Percentiles rank a stretch among this genome's conserved stretches.
These are phyloP conservation scores for Aradophagus sp. DNA, from an alignment of 1,140 invertebrate genomes.

Conservation along the genomic window DNA sequence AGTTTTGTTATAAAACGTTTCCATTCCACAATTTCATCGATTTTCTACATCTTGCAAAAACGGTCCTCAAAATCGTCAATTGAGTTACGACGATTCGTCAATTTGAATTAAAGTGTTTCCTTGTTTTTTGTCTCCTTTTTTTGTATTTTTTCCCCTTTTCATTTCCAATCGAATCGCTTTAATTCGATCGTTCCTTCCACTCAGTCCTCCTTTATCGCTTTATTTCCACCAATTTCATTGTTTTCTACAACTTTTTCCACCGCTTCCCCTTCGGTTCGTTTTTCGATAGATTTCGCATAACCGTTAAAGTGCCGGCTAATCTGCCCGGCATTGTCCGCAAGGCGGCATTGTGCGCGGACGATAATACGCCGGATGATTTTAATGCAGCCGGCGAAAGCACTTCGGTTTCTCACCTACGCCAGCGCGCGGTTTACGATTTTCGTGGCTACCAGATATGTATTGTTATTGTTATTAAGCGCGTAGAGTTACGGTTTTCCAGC, in stretches of 20 bases:
- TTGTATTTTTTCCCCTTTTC: too few relatives aligned
- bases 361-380: constrained; percentile 64
- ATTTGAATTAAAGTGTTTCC: too few relatives aligned
- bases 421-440: constrained; percentile 50
- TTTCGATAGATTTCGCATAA: constrained; percentile 41
- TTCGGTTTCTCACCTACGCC: constrained; percentile 52
- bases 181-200: too few relatives aligned
- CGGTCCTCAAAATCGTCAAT: too few relatives aligned
- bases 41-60: too few relatives aligned
- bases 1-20: too few relatives aligned
- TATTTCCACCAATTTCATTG: not conserved
- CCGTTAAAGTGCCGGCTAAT: constrained; percentile 58
- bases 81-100: too few relatives aligned
- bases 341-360: constrained; percentile 43
- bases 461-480: constrained; percentile 55
- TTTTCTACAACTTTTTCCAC: not conserved
- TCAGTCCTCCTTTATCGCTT: not conserved
- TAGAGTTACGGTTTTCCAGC: constrained; percentile 25
- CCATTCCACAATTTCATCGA: too few relatives aligned
- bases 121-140: too few relatives aligned
- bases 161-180: too few relatives aligned
- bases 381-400: constrained; percentile 55
- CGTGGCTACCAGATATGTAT: constrained; percentile 42
- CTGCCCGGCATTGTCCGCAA: constrained; percentile 62
- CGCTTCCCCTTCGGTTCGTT: constrained; percentile 7